Evolutionary conservation across 2,797 vertebrate genomes (phyloP).

Genomic region (Eospalax fontanierii): DNA sequence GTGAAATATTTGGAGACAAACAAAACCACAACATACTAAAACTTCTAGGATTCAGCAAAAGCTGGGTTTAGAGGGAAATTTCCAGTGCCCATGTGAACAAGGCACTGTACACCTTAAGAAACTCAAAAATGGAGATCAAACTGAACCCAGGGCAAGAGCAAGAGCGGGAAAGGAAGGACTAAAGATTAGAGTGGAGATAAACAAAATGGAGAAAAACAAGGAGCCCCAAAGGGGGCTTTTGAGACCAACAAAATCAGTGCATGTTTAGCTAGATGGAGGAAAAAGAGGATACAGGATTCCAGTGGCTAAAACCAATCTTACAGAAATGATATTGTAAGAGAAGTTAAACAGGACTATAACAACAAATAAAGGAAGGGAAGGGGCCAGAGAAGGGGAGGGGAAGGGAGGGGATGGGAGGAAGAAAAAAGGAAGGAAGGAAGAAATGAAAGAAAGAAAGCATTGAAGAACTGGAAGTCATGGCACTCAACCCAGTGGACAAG

Average conservation of each 20-base stretch:
- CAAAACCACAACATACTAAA: neutral
- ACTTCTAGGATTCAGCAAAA: neutral
- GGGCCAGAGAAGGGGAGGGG: no score
- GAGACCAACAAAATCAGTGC: neutral
- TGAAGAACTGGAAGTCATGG: neutral
- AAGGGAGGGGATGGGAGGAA: no score
- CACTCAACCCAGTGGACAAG: no score
- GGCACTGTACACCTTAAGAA: neutral
- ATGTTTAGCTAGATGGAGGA: neutral
- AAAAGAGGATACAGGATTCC: neutral
- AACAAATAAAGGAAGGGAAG: no score
- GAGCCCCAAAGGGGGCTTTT: neutral
- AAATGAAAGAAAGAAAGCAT: no score
- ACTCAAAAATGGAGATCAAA: neutral
- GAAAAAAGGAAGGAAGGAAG: no score
- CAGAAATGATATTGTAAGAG: no score
- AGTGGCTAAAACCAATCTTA: no score
- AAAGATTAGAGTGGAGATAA: neutral
- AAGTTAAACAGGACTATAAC: no score
- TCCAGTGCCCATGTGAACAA: neutral
- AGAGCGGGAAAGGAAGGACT: neutral
- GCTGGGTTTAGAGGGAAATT: neutral
- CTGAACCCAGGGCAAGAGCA: constrained; percentile 13
- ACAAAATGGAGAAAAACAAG: neutral
- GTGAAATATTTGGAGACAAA: constrained; percentile 32